A percentile compares a stretch with the other conserved stretches of the same genome.
Evolutionary conservation across 2,888 invertebrate species (phyloP).

Genomic region (Brachynemurus nebulosus): DNA sequence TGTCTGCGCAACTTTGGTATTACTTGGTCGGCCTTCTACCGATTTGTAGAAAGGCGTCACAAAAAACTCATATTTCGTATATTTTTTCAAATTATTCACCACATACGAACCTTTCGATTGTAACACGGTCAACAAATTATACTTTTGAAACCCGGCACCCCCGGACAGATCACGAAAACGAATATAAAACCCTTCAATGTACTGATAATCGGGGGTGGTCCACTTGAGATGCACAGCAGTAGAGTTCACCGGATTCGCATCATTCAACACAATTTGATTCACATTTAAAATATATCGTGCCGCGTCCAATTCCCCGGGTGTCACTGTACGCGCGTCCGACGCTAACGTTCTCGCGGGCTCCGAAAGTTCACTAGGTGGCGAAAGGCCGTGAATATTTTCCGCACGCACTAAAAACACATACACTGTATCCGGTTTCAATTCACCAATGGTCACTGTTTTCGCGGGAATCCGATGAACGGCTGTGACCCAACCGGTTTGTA

Average conservation of each 20-base stretch:
- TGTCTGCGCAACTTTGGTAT: constrained; percentile 72
- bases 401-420: constrained; percentile 79
- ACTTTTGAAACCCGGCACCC: constrained; percentile 42
- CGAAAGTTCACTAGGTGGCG: constrained; percentile 65
- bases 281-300: constrained; percentile 63
- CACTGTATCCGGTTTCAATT: constrained; percentile 62
- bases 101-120: too few species aligned
- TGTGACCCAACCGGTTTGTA: constrained; percentile 63
- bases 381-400: constrained; percentile 73
- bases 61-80: constrained; percentile 83
- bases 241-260: constrained; percentile 38
- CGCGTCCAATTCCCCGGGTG: constrained; percentile 62
- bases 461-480: constrained; percentile 53
- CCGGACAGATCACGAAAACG: constrained; percentile 49
- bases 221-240: constrained; percentile 40
- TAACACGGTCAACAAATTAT: constrained; percentile 49
- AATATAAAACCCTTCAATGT: constrained; percentile 53
- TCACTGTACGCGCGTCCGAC: constrained; percentile 50
- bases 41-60: constrained; percentile 80
- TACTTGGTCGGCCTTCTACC: constrained; percentile 84
- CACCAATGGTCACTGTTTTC: constrained; percentile 54
- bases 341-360: constrained; percentile 52
- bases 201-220: constrained; percentile 36
- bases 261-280: constrained; percentile 59
- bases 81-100: constrained; percentile 66